phyloP scores from a whole-genome alignment of 2,888 invertebrate species.

The Dryadula phaetusa region DNA sequence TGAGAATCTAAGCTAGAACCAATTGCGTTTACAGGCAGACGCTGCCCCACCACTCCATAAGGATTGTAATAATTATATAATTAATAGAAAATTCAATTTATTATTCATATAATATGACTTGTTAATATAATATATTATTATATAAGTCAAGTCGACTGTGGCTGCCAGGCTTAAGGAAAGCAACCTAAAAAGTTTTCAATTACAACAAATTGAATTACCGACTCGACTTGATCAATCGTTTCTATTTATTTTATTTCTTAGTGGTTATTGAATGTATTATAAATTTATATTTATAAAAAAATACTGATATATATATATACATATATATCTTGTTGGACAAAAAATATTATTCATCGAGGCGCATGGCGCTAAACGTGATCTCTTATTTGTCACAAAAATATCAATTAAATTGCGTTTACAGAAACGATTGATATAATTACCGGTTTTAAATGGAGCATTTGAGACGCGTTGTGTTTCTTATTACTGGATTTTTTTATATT shows the following conservation, averaged over 20 bases:
- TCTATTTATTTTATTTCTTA: too few species aligned
- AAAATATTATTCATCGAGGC: background rate
- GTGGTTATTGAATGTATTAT: too few species aligned
- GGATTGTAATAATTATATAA: too few species aligned
- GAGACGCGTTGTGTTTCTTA: background rate
- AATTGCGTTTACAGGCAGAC: too few species aligned
- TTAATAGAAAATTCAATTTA: too few species aligned
- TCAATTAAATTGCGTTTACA: conserved; percentile 21
- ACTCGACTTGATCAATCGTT: too few species aligned
- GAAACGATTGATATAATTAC: conserved; percentile 11
- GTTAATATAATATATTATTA: too few species aligned
- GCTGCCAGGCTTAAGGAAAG: background rate
- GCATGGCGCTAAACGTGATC: conserved; percentile 26
- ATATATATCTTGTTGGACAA: background rate
- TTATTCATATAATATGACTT: too few species aligned
- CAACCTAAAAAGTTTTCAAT: conserved; percentile 3
- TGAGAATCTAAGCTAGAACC: too few species aligned
- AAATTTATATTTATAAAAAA: too few species aligned
- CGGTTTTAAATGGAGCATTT: conserved; percentile 21
- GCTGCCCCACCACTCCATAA: too few species aligned
- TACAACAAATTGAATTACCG: background rate
- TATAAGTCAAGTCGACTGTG: background rate
- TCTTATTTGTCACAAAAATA: conserved; percentile 8
- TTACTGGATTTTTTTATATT: background rate
- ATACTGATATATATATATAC: background rate